Base-by-base conservation (phyloP, 2,797 vertebrate genomes). In the Galagoides demidoff region DNA sequence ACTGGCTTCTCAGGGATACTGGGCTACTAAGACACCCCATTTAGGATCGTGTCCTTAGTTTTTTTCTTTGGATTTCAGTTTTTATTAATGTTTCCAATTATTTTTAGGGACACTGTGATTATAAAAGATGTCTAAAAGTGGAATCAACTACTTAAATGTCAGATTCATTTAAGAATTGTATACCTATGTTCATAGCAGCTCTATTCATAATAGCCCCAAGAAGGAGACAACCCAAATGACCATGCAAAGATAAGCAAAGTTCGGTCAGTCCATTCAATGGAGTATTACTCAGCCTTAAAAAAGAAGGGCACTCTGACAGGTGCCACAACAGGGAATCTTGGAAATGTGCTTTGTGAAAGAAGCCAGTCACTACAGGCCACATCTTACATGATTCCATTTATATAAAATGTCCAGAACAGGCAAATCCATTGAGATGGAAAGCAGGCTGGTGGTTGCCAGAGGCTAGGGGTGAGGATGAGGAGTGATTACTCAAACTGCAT, bases 381-480 rank as follows among this genome's bases (percentile, higher is more conserved):
- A 8, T 4, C 7, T n/a, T 0, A 14, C 8, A 11, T 2, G 29
- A 4, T 3, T 52, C n/a, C 52, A 0, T 5, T 9, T 23, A 25
- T 10, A 8, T 2, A 12, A 39, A 14, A 16, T 31, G 34, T 11
- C 39, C 31, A 2, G 63, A 43, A 81, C 3, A 4, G 57, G 59
- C 37, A 12, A 17, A 70, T 22, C 14, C 20, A 1, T 5, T 17
- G 83, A 22, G 45, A 27, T 3, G 17, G 64, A n/a, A 37, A 22
- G 52, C 4, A 8, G 37, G 0, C 23, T 0, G 0, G 64, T 12
- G 17, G 49, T 23, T 37, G 39, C 39, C 31, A 23, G n/a, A 55
- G 64, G 66, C 8, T 8, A 20, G 37, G 37, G 34, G 9, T 61
- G 89, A 43, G 43, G 4, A 1, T 5, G 19, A 14, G 31, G 1